Evolutionary conservation across 2,113 vertebrate species (phyloP).

Genomic region (Phalacrocorax aristotelis): DNA sequence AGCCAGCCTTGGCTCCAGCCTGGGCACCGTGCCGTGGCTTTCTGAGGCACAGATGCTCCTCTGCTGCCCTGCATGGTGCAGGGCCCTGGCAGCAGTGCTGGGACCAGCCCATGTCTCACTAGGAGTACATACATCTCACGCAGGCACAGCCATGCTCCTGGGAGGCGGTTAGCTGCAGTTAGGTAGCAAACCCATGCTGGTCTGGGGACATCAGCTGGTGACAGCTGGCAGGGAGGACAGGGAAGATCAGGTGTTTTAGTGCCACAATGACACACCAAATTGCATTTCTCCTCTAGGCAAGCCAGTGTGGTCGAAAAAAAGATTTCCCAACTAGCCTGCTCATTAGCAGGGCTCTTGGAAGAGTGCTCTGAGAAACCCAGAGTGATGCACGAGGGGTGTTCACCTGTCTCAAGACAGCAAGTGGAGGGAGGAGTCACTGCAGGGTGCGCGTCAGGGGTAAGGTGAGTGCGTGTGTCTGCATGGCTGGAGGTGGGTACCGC

Average conservation of each 20-base stretch:
- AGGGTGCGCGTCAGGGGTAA: background rate
- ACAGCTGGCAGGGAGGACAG: background rate
- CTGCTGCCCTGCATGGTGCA: background rate
- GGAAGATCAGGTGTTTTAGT: background rate
- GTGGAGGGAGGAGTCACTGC: background rate
- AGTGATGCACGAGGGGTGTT: background rate
- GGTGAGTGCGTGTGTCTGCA: background rate
- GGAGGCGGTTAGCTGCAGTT: background rate
- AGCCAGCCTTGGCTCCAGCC: background rate
- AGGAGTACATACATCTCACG: accelerated
- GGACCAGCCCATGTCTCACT: accelerated
- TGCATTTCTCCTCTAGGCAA: background rate
- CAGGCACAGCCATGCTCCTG: background rate
- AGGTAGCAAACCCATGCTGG: background rate
- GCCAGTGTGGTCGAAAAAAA: accelerated
- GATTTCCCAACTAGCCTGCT: background rate
- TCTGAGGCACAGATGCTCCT: background rate
- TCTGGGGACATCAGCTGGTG: background rate
- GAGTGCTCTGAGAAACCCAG: background rate
- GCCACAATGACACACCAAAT: background rate
- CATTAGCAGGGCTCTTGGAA: background rate
- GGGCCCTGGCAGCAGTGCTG: background rate
- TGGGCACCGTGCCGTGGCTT: accelerated
- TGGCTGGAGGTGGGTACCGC: background rate
- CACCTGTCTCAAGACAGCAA: too few relatives aligned